Percentiles rank a stretch among this genome's conserved stretches.
These are phyloP conservation scores for Drosophila arizonae DNA, from an alignment of 1,140 invertebrate species.

Conservation along the genomic window DNA sequence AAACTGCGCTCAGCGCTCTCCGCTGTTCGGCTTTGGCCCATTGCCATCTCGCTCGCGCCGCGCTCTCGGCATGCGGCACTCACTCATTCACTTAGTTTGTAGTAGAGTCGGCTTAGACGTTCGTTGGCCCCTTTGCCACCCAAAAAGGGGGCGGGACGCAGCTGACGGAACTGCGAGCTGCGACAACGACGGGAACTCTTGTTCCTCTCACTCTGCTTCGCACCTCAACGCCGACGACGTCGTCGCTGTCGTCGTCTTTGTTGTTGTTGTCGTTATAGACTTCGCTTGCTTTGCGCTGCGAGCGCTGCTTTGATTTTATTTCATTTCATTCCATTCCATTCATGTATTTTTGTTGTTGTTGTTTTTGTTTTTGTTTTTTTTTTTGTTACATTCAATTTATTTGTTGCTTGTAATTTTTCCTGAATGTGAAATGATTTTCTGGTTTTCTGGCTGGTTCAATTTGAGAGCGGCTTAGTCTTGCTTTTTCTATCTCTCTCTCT, in stretches of 20 bases:
- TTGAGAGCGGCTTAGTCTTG: constrained; percentile 27
- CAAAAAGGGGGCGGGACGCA: constrained; percentile 12
- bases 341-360: constrained; percentile 20
- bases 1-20: constrained; percentile 10
- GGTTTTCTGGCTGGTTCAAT: constrained; percentile 33
- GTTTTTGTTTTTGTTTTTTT: constrained; percentile 27
- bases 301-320: constrained; percentile 25
- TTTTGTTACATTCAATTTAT: constrained; percentile 29
- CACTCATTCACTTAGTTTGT: constrained; percentile 40
- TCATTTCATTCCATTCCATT: constrained; percentile 49
- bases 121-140: constrained; percentile 63
- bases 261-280: background rate
- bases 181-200: constrained; percentile 20
- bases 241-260: too few species aligned
- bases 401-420: constrained; percentile 58
- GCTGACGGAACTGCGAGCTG: constrained; percentile 12
- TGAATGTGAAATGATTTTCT: constrained; percentile 49
- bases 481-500: constrained; percentile 43
- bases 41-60: constrained; percentile 14
- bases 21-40: constrained; percentile 6
- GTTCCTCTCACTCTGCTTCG: constrained; percentile 1
- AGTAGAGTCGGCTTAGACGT: constrained; percentile 65
- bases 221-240: background rate
- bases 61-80: constrained; percentile 16
- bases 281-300: constrained; percentile 9